Conservation (phyloP, 2,888 invertebrate genomes). For the Keiferia lycopersicella region DNA sequence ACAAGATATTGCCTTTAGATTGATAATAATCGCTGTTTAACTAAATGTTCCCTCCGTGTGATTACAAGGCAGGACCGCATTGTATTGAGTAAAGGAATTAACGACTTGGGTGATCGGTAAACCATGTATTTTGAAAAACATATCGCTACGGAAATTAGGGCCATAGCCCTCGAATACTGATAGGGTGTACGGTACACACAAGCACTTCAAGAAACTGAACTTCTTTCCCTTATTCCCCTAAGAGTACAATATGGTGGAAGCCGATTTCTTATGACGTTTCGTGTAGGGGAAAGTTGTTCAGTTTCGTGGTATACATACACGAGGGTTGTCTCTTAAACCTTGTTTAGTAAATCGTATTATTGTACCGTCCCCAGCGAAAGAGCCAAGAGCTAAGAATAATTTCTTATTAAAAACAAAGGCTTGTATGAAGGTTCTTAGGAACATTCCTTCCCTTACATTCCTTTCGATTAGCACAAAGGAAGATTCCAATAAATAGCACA, state of each 20-base stretch:
- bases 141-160: not conserved
- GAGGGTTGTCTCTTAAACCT: too few species aligned
- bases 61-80: constrained; percentile 9
- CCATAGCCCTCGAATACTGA: too few species aligned
- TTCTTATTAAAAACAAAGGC: not conserved
- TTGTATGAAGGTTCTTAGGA: not conserved
- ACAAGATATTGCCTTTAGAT: constrained; percentile 22
- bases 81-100: not conserved
- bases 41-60: constrained; percentile 13
- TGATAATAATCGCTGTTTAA: constrained; percentile 21
- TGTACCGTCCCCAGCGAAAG: too few species aligned
- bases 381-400: too few species aligned
- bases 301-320: too few species aligned
- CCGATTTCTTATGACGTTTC: too few species aligned
- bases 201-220: too few species aligned
- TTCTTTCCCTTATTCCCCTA: too few species aligned
- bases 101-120: not conserved
- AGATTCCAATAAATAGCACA: not conserved
- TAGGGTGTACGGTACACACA: too few species aligned
- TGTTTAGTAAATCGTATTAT: too few species aligned
- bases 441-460: not conserved
- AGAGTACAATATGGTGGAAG: too few species aligned
- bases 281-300: too few species aligned
- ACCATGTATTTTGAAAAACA: not conserved
- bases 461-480: not conserved